Evolutionary conservation across 2,888 invertebrate species (phyloP), one percentile per base, ranked within the genome.

Genomic region (Nemotelus pantherinus): DNA sequence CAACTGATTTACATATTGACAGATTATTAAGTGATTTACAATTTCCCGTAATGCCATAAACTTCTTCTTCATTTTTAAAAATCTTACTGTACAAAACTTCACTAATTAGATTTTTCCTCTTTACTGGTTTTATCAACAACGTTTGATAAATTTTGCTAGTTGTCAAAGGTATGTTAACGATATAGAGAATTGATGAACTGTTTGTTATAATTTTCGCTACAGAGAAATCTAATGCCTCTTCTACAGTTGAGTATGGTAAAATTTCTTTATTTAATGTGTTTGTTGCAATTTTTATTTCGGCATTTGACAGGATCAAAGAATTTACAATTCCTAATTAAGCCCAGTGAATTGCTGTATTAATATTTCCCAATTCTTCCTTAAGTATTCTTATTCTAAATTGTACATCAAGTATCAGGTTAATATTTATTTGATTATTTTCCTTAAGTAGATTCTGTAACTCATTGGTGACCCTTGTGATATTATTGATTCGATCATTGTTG

Each of bases 371-470:
- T 65, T 65, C 71, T 9, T 70, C 70, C 9, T 48, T 48, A 2
- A 55, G 45, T 58, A 60, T 10, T 76, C 48, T 57, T 41, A 63
- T 45, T 65, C 47, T 65, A 65, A 44, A 65, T 44, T 65, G 65
- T 3, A 47, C 10, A 45, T 65, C 47, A 3, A 65, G 45, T n/a
- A 47, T 10, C 45, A 65, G 3, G 10, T 44, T 45, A 25, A 45
- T 45, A 10, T 65, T 65, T 65, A 47, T 25, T 44, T 65, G 7
- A 44, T 47, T 65, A 45, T 47, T 47, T 65, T 43, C 47, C 45
- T 65, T 65, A 5, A 65, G 2, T 3, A 65, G 3, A 39, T 65
- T 25, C 45, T 65, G 10, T 7, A 53, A 1, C 53, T 53, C 53
- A 10, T 53, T 53, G 10, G 53, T 10, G 6, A 53, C 10, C 10